Conservation (phyloP, 1,140 invertebrate genomes). For the Drosophila grimshawi region DNA sequence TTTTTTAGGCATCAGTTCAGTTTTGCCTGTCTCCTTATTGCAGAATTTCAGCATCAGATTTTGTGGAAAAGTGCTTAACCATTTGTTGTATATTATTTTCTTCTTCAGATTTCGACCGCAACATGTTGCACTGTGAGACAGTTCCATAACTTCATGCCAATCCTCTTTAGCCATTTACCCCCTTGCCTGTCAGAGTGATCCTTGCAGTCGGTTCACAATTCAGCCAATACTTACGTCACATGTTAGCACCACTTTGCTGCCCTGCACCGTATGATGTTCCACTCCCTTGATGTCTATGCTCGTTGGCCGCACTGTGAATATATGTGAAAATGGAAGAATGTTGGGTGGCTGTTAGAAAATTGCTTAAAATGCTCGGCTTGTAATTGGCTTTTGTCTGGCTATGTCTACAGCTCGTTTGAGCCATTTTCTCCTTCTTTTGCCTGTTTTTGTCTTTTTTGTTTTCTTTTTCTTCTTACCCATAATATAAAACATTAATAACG, state of each 20-base stretch:
- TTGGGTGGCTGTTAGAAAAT: constrained; percentile 66
- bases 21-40: no score
- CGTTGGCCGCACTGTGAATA: constrained; percentile 89
- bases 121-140: background rate
- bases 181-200: background rate
- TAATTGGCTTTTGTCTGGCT: constrained; percentile 59
- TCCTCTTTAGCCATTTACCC: background rate
- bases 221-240: constrained; percentile 86
- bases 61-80: no score
- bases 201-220: constrained; percentile 15
- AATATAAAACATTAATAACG: constrained; percentile 67
- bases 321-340: constrained; percentile 9
- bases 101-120: no score
- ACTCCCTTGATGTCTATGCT: constrained; percentile 90
- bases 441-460: constrained; percentile 3
- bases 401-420: constrained; percentile 23
- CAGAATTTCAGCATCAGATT: no score
- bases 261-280: constrained; percentile 90
- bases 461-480: constrained; percentile 25
- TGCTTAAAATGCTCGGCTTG: constrained; percentile 58
- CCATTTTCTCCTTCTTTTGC: constrained; percentile 6
- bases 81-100: no score
- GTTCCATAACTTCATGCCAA: background rate
- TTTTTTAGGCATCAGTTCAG: no score
- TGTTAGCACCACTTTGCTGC: constrained; percentile 90